Evolutionary conservation across 2,113 vertebrate species (phyloP), one percentile per base, ranked within the genome.

Genomic region (Nibea coibor): DNA sequence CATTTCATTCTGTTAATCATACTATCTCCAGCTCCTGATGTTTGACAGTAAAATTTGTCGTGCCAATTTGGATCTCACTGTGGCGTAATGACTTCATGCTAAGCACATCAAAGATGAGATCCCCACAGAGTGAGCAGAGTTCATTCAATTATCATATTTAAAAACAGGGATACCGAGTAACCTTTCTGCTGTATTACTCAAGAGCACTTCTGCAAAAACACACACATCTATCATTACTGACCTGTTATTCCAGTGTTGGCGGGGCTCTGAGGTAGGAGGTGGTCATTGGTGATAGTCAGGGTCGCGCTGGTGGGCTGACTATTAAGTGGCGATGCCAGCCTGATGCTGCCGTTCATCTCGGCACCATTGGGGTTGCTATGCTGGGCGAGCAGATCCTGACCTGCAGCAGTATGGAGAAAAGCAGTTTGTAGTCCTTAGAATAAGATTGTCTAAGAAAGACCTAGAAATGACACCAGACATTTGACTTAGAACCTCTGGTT

Each of bases 381-480:
- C 61, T 94, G 95, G 1, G 95, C 92, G 73, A 97, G 94, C 35
- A 98, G 95, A 87, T 97, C 96, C 78, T 97, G 96, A 80, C 97
- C 97, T 97, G 79, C 58, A 72, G 39, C 54, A 20, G 26, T 20
- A 50, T 11, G 4, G 39, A 35, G 3, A 63, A 61, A 51, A 74
- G 17, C 0, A 2, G 28, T 42, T 59, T 78, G 50, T 9, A 54
- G 12, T 51, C 1, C 8, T 39, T 39, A 5, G 31, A 31, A 31
- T 58, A 72, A 8, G 10, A 28, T 59, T 24, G 8, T 24, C 31
- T 35, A 35, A 35, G 7, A 35, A 35, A 35, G 31, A 35, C 31
- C 31, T 35, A 35, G 31, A 35, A 35, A 35, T 35, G 31, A 35
- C 6, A 35, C 31, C 31, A 35, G 31, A 35, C 31, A 35, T 35